Evolutionary conservation across 2,113 vertebrate species (phyloP), one percentile per base, ranked within the genome.

Genomic region (Tachysurus fulvidraco): DNA sequence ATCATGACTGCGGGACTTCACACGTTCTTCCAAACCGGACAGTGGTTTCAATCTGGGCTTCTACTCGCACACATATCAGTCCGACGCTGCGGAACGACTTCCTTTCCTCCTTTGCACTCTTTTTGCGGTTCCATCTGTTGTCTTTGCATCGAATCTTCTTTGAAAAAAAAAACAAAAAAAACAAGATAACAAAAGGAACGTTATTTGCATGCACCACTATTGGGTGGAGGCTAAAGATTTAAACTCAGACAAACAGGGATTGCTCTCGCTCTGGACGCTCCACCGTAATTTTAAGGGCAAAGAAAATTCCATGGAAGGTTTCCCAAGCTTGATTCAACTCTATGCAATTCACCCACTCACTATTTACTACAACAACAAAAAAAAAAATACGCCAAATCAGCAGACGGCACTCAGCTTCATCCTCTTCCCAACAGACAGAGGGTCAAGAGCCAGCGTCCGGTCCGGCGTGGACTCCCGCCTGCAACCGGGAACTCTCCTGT

Each of bases 331-430:
- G 81, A 86, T 78, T 89, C 88, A 86, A 86, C 85, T 76, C 84
- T 89, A 89, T 89, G 88, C 88, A 89, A 89, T 89, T 84, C 88
- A 86, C 79, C 64, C 88, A 89, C 85, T 84, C 83, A 59, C 69
- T 79, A 44, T 74, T 76, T 60, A 44, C 59, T 3, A 52, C n/a
- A n/a, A n/a, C n/a, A n/a, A n/a, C n/a, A n/a, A n/a, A n/a, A 50
- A 76, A n/a, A 78, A 13, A 14, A 52, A 52, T 19, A 78, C 54
- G 62, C 62, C 82, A 62, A 83, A 46, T 46, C 44, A 78, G 84
- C 14, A 83, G 73, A 77, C 36, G 52, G 59, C 73, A 69, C 80
- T 73, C 44, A 14, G 64, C 44, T 82, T 76, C 83, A 85, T 78
- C 52, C 73, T 78, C 84, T 65, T 62, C 71, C 54, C 83, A 59